These are phyloP conservation scores for Epinephelus awoara DNA, from an alignment of 2,797 vertebrate species.

Conservation along the genomic window DNA sequence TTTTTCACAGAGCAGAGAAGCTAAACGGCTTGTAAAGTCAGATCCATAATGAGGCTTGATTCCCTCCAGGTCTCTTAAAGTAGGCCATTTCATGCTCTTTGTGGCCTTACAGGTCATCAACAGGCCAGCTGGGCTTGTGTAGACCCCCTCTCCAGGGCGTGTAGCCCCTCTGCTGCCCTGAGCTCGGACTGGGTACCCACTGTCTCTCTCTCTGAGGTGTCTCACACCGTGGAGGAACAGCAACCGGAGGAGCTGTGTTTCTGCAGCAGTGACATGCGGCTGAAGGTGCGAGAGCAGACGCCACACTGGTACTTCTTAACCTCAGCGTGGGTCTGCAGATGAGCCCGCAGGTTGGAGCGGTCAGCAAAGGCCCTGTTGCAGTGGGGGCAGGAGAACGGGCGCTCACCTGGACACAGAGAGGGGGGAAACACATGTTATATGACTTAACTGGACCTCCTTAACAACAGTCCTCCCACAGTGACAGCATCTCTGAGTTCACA, in stretches of 20 bases:
- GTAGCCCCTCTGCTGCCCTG: slow-evolving; percentile 56
- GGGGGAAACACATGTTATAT: slow-evolving; percentile 21
- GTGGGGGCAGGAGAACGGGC: slow-evolving; percentile 89
- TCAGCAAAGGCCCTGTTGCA: slow-evolving; percentile 97
- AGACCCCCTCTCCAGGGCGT: slow-evolving; percentile 25
- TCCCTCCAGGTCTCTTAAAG: slow-evolving; percentile 66
- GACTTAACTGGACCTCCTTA: slow-evolving; percentile 7
- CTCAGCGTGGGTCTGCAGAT: slow-evolving; percentile 97
- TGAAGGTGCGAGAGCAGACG: slow-evolving; percentile 95
- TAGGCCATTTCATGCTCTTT: slow-evolving; percentile 56
- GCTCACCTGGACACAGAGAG: slow-evolving; percentile 78
- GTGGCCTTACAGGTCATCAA: slow-evolving; percentile 53
- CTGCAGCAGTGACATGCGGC: slow-evolving; percentile 96
- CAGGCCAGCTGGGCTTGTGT: slow-evolving; percentile 56
- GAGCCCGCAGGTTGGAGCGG: slow-evolving; percentile 97
- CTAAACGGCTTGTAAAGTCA: slow-evolving; percentile 64
- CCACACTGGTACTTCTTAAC: slow-evolving; percentile 98
- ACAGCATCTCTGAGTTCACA: slow-evolving; percentile 49
- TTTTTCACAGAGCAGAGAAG: slow-evolving; percentile 57
- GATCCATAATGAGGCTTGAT: slow-evolving; percentile 61
- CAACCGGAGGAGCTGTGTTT: slow-evolving; percentile 95
- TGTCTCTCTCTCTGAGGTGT: neutral
- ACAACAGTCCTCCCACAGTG: slow-evolving; percentile 6
- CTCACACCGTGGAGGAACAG: slow-evolving; percentile 83
- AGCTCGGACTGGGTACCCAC: slow-evolving; percentile 49